Base-by-base conservation (phyloP, 1,140 invertebrate species). In the Musca vetustissima region DNA sequence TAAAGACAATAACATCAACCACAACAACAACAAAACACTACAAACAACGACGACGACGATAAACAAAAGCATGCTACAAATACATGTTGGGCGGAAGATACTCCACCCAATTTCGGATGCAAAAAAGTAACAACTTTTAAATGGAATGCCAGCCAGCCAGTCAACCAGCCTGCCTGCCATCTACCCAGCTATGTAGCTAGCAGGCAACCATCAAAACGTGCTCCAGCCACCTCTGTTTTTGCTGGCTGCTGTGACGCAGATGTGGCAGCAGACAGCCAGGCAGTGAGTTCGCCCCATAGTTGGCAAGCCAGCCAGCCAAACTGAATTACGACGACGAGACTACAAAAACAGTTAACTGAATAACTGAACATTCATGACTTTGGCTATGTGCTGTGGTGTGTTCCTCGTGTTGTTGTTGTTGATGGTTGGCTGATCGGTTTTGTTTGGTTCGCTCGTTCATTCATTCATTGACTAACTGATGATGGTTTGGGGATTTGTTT, bases 61-160 rank as follows among this genome's bases (percentile, higher is more conserved):
- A 53, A 17, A 67, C 68, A 25, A 17, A 64, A 65, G 61, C 49
- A 55, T 48, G 47, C 64, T 24, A 65, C 50, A 48, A 68, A 65
- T 15, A 64, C 71, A 71, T 75, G 72, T 74, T 76, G 78, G 77
- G 78, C 78, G 78, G 78, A 80, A 80, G 78, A 80, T 80, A 70
- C 78, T 80, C 78, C 78, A 80, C 78, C 78, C 78, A 80, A 79
- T 77, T 78, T 78, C 73, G 76, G 78, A 76, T 80, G 75, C 76
- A 76, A 75, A 68, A n/a, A 59, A 47, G 48, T 47, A 68, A 59
- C 53, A 57, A 64, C 43, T 17, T 25, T 28, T 43, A 61, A 66
- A 66, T 71, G 57, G 69, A 36, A 50, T 66, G 19, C 47, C 19
- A 64, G 25, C 22, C 43, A 70, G 72, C 52, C 70, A 61, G 32